A percentile compares a stretch with the other conserved stretches of the same genome.
These are phyloP conservation scores for Drosophila pseudoobscura DNA, from an alignment of 1,140 invertebrate genomes.

Conservation along the genomic window DNA sequence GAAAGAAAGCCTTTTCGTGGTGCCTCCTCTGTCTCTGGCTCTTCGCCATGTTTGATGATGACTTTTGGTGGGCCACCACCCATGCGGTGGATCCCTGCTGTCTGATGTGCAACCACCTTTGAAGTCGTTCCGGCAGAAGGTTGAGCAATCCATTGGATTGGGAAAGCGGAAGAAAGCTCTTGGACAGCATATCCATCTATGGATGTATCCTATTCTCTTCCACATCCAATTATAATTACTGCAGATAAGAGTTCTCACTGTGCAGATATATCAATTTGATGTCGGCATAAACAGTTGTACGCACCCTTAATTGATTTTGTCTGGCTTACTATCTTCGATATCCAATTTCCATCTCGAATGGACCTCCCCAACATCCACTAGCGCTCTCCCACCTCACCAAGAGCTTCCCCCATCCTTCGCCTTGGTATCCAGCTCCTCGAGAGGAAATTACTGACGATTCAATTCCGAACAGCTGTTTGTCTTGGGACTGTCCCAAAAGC, in stretches of 20 bases:
- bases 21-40: not conserved
- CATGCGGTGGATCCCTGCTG: conserved; percentile 9
- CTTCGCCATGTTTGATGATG: conserved; percentile 51
- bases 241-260: too few relatives aligned
- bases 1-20: conserved; percentile 35
- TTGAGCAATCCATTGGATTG: conserved; percentile 37
- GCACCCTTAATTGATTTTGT: conserved; percentile 35
- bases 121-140: conserved; percentile 51
- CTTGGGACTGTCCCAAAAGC: conserved; percentile 15
- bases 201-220: not conserved
- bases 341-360: conserved; percentile 28
- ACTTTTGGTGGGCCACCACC: conserved; percentile 13
- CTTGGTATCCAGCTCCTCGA: not conserved
- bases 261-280: conserved; percentile 1
- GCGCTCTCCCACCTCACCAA: not conserved
- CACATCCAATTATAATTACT: not conserved
- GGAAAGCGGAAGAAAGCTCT: not conserved
- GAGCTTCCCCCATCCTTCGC: too few relatives aligned
- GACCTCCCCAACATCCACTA: too few relatives aligned
- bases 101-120: conserved; percentile 39
- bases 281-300: not conserved
- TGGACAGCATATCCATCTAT: not conserved
- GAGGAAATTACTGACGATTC: conserved; percentile 42
- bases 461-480: conserved; percentile 60
- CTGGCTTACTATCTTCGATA: conserved; percentile 16